Conservation (phyloP, 2,888 invertebrate species). For the Galerucella nymphaeae region DNA sequence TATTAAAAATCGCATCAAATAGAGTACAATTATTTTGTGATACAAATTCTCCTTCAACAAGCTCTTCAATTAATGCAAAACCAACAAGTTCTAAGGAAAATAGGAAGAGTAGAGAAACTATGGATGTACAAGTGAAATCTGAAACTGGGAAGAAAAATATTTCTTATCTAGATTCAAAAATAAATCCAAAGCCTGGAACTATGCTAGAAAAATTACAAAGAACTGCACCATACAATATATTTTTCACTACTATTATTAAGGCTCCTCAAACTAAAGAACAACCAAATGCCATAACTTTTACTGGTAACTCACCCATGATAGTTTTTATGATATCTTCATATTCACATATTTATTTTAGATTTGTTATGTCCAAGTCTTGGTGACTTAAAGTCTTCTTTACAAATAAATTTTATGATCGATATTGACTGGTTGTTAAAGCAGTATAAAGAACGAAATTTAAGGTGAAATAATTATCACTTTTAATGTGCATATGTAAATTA, state of each 20-base stretch:
- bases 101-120: background rate
- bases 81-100: background rate
- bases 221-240: conserved; percentile 79
- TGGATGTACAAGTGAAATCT: background rate
- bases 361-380: conserved; percentile 83
- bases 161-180: background rate
- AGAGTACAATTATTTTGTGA: background rate
- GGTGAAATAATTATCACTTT: conserved; percentile 63
- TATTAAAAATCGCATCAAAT: conserved; percentile 12
- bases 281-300: conserved; percentile 75
- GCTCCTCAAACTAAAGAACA: conserved; percentile 73
- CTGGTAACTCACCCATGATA: conserved; percentile 64
- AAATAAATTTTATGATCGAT: conserved; percentile 95
- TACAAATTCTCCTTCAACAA: conserved; percentile 12
- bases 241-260: conserved; percentile 78
- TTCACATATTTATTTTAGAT: conserved; percentile 66
- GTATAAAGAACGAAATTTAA: conserved; percentile 81
- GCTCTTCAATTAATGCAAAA: conserved; percentile 4
- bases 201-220: conserved; percentile 76
- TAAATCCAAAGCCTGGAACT: conserved; percentile 59
- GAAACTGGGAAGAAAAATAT: background rate
- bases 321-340: background rate
- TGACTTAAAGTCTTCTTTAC: conserved; percentile 78
- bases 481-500: conserved; percentile 4
- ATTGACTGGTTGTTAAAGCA: conserved; percentile 89